Base-by-base conservation (phyloP, 2,888 invertebrate species). In the Timema cristinae region DNA sequence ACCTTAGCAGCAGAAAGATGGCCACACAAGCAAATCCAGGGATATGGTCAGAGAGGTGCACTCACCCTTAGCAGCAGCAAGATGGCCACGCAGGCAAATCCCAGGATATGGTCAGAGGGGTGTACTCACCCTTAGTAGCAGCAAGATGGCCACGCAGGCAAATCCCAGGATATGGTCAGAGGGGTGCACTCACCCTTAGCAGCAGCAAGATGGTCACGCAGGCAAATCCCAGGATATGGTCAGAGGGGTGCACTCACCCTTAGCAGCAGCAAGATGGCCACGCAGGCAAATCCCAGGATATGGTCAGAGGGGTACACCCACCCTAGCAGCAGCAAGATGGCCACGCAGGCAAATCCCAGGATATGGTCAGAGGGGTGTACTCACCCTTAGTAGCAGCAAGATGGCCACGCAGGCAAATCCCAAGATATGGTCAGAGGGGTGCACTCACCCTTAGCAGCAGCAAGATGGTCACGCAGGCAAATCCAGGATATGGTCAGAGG, bases 151-250 rank as follows among this genome's bases (percentile, higher is more conserved):
- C n/a, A n/a, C n/a, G n/a, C n/a, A n/a, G n/a, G n/a, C n/a, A n/a
- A n/a, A n/a, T n/a, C n/a, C n/a, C n/a, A n/a, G n/a, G n/a, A n/a
- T n/a, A n/a, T n/a, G n/a, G n/a, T n/a, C 15, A 11, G 16, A 67
- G 15, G 15, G 11, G 8, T 51, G 54, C 54, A 79, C 86, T 82
- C 80, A 92, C 92, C 85, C 91, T 85, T 72, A 93, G 85, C 59
- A 89, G 80, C 16, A 93, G 85, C 56, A 93, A 84, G 72, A 91
- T 83, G 8, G 87, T 81, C 82, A 93, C 91, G 81, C 91, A 92
- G 59, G 84, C 80, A 73, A 91, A 79, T 2, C 92, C 92, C 67
- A 93, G 85, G 70, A 88, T 83, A 2, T n/a, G n/a, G n/a, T 15
- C 15, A 11, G 16, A 67, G 15, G 15, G 11, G 8, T 51, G 54